phyloP scores from a whole-genome alignment of 2,888 invertebrate species.

The Holacanthella duospinosa region DNA sequence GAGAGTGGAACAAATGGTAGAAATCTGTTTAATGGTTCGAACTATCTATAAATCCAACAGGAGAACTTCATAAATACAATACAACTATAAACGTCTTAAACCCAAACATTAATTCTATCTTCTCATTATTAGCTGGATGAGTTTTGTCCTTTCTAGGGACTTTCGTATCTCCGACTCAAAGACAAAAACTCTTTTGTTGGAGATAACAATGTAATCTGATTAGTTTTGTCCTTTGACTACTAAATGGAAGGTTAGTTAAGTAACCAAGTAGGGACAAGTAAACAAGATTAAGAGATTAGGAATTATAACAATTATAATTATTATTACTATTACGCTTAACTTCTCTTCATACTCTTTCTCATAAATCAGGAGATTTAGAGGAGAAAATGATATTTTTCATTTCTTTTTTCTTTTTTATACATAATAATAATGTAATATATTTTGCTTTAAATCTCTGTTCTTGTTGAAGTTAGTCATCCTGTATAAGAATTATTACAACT shows the following conservation, averaged over 20 bases:
- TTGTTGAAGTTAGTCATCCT: no score
- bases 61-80: not conserved
- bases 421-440: no score
- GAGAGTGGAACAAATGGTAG: conserved; percentile 12
- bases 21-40: conserved; percentile 13
- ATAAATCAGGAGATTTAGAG: no score
- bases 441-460: no score
- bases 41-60: not conserved
- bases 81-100: not conserved
- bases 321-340: no score
- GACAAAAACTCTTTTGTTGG: not conserved
- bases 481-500: no score
- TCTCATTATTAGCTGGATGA: not conserved
- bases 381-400: no score
- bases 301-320: no score
- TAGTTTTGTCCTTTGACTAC: not conserved
- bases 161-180: no score
- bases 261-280: not conserved
- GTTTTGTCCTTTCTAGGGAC: no score
- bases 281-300: not conserved
- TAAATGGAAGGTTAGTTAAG: not conserved
- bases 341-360: no score
- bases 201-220: not conserved
- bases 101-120: not conserved
- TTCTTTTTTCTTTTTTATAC: no score